phyloP scores from a whole-genome alignment of 2,113 vertebrate genomes.

The Aptenodytes patagonicus region DNA sequence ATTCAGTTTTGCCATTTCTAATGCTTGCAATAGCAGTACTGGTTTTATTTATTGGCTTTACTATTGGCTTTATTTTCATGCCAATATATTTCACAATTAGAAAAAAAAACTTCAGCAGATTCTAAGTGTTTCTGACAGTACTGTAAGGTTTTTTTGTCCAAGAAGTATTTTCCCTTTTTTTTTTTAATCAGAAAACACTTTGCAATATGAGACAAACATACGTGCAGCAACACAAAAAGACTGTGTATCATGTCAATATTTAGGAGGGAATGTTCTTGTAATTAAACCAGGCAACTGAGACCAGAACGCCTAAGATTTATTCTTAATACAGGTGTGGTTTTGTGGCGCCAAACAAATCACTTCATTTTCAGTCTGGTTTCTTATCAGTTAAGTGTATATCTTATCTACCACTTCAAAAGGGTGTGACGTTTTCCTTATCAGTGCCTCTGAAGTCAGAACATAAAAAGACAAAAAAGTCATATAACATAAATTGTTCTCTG shows the following conservation, averaged over 20 bases:
- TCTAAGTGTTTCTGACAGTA: background rate
- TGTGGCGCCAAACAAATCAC: conserved; percentile 7
- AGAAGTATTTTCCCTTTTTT: background rate
- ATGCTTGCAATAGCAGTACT: background rate
- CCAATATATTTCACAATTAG: background rate
- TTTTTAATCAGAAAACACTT: background rate
- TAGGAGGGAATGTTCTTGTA: background rate
- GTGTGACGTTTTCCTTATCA: conserved; percentile 1
- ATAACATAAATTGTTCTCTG: background rate
- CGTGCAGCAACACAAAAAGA: background rate
- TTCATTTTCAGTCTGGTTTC: background rate
- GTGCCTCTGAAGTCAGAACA: background rate
- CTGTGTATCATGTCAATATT: background rate
- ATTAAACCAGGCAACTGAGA: background rate
- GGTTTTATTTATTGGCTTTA: background rate
- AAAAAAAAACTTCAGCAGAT: background rate
- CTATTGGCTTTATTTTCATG: background rate
- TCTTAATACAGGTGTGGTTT: conserved; percentile 3
- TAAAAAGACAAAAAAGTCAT: background rate
- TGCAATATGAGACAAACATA: background rate
- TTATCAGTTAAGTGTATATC: background rate
- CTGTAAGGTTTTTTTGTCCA: background rate
- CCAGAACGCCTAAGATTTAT: background rate
- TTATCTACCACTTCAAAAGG: conserved; percentile 42
- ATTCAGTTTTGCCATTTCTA: background rate